phyloP scores from a whole-genome alignment of 2,888 invertebrate genomes.

The Callyntrura guangdongensis region DNA sequence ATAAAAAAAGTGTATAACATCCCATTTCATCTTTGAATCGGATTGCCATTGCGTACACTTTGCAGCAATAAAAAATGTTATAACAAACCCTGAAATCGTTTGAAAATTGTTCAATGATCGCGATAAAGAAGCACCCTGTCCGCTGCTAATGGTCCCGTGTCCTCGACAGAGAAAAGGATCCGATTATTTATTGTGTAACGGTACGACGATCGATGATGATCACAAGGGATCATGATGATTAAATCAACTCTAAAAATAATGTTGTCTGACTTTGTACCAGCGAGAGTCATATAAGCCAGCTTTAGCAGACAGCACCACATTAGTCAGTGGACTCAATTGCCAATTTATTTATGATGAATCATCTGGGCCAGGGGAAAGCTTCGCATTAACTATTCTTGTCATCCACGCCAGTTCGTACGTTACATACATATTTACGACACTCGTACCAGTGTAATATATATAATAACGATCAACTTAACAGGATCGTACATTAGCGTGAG shows the following conservation, averaged over 20 bases:
- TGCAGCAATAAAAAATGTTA: conserved; percentile 48
- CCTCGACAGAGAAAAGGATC: not conserved
- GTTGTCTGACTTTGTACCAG: not conserved
- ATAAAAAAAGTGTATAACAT: not conserved
- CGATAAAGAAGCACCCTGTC: conserved; percentile 46
- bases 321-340: conserved; percentile 18
- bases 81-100: conserved; percentile 53
- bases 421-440: not conserved
- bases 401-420: conserved; percentile 16
- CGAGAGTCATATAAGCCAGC: not conserved
- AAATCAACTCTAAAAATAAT: not conserved
- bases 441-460: not conserved
- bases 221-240: not conserved
- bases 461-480: not conserved
- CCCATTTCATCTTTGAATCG: not conserved
- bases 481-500: not conserved
- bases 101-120: conserved; percentile 53
- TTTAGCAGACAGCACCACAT: conserved; percentile 7
- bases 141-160: conserved; percentile 28
- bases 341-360: conserved; percentile 58
- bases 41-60: not conserved
- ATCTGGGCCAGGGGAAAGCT: conserved; percentile 21
- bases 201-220: not conserved
- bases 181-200: conserved; percentile 25
- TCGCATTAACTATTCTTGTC: conserved; percentile 48